Conservation (phyloP, 2,797 vertebrate species). For the Myripristis murdjan region DNA sequence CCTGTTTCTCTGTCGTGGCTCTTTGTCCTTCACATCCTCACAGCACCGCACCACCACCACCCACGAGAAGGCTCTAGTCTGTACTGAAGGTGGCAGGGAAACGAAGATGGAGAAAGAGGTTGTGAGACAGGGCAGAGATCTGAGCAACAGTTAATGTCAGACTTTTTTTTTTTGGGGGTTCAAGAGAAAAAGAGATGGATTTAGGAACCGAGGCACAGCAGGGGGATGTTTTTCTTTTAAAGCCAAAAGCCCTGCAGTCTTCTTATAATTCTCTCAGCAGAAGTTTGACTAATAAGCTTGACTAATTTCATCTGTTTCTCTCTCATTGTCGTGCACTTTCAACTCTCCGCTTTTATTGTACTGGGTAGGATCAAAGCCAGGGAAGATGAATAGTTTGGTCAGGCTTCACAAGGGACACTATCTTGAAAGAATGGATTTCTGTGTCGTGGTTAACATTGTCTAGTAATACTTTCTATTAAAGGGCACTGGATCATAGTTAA, state of each 20-base stretch:
- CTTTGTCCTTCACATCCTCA: constrained; percentile 82
- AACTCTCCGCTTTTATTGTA: background rate
- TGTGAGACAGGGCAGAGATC: constrained; percentile 14
- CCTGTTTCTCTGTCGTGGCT: constrained; percentile 78
- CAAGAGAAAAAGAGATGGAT: too few species aligned
- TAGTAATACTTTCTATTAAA: constrained; percentile 22
- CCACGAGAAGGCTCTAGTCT: constrained; percentile 39
- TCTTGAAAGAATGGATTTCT: constrained; percentile 12
- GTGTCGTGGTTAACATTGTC: constrained; percentile 8
- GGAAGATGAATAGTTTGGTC: constrained; percentile 1
- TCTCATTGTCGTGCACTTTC: background rate
- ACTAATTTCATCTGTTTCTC: background rate
- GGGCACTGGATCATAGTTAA: constrained; percentile 25
- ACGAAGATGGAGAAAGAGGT: constrained; percentile 1
- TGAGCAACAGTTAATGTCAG: background rate
- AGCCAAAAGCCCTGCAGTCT: too few species aligned
- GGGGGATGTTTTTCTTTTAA: too few species aligned
- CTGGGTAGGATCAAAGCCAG: background rate
- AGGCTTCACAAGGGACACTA: background rate
- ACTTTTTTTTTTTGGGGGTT: too few species aligned
- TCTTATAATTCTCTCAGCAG: too few species aligned
- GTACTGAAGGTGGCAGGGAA: constrained; percentile 42
- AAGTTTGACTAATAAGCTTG: background rate
- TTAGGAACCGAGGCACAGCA: too few species aligned
- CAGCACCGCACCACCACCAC: constrained; percentile 59